A percentile compares a stretch with the other conserved stretches of the same genome.
Conservation (phyloP, 2,113 vertebrate genomes). For the Pimephales promelas region DNA sequence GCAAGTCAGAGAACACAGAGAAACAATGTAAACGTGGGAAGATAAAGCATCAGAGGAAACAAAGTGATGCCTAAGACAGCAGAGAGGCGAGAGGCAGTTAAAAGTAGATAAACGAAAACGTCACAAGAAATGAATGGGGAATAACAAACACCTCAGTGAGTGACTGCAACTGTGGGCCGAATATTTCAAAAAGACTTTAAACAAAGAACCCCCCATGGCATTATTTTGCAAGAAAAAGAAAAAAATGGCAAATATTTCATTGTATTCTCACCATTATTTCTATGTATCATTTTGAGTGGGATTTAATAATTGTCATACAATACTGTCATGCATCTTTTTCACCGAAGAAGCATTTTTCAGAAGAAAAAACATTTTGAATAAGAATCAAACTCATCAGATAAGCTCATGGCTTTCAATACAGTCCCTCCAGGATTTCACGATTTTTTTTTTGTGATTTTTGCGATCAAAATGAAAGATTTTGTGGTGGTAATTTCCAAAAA, state of each 20-base stretch:
- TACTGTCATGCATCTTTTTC: too few relatives aligned
- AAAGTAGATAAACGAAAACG: constrained; percentile 11
- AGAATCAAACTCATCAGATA: too few relatives aligned
- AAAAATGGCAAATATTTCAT: not conserved
- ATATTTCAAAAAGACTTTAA: constrained; percentile 13
- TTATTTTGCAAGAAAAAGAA: not conserved
- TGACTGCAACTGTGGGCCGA: constrained; percentile 2
- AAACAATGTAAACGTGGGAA: constrained; percentile 20
- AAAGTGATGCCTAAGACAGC: constrained; percentile 16
- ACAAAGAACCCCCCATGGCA: not conserved
- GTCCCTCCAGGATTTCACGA: too few relatives aligned
- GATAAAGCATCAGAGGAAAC: constrained; percentile 30
- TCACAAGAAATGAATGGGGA: constrained; percentile 1
- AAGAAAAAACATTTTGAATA: too few relatives aligned
- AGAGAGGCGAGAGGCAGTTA: constrained; percentile 6
- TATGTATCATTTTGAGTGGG: too few relatives aligned
- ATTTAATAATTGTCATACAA: too few relatives aligned
- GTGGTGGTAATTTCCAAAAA: too few relatives aligned
- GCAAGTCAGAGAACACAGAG: constrained; percentile 3
- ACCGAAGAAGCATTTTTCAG: too few relatives aligned
- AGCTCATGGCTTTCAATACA: too few relatives aligned
- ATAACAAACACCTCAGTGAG: constrained; percentile 10
- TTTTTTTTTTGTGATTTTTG: too few relatives aligned
- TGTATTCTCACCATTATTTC: not conserved
- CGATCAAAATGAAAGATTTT: too few relatives aligned